phyloP scores from a whole-genome alignment of 2,888 invertebrate species.

The Drymonia ruficornis region DNA sequence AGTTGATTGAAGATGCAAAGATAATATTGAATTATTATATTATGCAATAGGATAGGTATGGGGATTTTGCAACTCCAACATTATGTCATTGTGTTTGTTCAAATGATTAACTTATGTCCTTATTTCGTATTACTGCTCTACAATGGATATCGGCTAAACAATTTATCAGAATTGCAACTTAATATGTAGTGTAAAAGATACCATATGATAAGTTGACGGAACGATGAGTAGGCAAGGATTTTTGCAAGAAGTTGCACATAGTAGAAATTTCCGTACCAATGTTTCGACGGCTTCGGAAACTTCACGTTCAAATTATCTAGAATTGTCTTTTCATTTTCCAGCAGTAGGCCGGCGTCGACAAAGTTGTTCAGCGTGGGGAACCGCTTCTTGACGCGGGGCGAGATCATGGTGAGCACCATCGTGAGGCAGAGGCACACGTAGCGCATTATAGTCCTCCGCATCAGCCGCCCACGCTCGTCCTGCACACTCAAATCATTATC shows the following conservation, averaged over 20 bases:
- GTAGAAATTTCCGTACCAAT: slow-evolving; percentile 86
- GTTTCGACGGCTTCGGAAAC: slow-evolving; percentile 94
- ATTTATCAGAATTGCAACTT: slow-evolving; percentile 15
- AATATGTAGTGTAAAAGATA: neutral
- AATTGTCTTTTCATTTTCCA: slow-evolving; percentile 92
- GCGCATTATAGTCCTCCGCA: slow-evolving; percentile 93
- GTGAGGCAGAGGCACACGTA: slow-evolving; percentile 95
- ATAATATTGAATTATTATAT: too few relatives aligned
- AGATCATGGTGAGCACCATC: slow-evolving; percentile 94
- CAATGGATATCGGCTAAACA: slow-evolving; percentile 1
- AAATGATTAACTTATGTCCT: too few relatives aligned
- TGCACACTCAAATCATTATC: slow-evolving; percentile 53
- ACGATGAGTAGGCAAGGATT: neutral
- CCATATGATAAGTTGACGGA: neutral
- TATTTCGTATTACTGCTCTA: too few relatives aligned
- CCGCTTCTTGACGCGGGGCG: slow-evolving; percentile 94
- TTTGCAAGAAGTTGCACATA: neutral
- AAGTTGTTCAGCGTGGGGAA: slow-evolving; percentile 94
- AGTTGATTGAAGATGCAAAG: too few relatives aligned
- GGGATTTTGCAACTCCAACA: too few relatives aligned
- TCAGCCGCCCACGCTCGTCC: slow-evolving; percentile 92
- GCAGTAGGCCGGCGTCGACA: slow-evolving; percentile 92
- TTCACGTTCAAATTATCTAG: slow-evolving; percentile 91
- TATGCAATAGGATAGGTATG: too few relatives aligned
- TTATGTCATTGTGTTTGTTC: too few relatives aligned